Conservation (phyloP, 92 coral and sea anemone species). For the Porites cylindrica region DNA sequence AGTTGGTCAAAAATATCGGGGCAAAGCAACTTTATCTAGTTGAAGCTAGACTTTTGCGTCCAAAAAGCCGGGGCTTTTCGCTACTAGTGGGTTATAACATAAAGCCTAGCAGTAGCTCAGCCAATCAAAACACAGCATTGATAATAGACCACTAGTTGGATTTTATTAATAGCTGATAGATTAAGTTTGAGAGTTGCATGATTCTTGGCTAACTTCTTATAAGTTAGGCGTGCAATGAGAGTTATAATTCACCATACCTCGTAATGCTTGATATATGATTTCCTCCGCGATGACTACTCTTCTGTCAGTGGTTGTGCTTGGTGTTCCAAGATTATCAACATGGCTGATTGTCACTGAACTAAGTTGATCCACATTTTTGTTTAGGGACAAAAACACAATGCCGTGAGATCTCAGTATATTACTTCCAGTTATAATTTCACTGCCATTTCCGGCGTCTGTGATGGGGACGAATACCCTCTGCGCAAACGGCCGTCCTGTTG, state of each 20-base stretch:
- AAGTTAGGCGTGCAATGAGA: neutral
- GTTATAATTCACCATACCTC: neutral
- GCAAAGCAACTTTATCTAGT: too few species aligned
- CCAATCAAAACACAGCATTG: too few species aligned
- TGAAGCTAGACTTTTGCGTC: too few species aligned
- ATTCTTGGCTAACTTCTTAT: too few species aligned
- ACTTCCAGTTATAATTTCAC: constrained; percentile 5
- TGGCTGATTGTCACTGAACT: constrained; percentile 29
- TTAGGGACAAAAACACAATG: constrained; percentile 12
- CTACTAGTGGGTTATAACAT: too few species aligned
- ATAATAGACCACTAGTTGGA: too few species aligned
- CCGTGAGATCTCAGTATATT: constrained; percentile 21
- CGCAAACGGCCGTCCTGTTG: constrained; percentile 67
- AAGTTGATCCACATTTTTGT: neutral
- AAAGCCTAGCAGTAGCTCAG: too few species aligned
- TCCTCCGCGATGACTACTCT: constrained; percentile 67
- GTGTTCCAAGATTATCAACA: constrained; percentile 36
- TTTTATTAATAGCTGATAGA: too few species aligned
- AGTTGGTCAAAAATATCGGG: too few species aligned
- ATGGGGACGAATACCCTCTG: constrained; percentile 80
- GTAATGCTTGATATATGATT: constrained; percentile 63
- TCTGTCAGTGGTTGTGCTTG: constrained; percentile 38
- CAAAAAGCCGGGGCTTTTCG: too few species aligned
- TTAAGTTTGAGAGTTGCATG: too few species aligned
- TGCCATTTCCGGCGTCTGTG: constrained; percentile 62